phyloP scores from a whole-genome alignment of 2,888 invertebrate species.

The Eupeodes latifasciatus region DNA sequence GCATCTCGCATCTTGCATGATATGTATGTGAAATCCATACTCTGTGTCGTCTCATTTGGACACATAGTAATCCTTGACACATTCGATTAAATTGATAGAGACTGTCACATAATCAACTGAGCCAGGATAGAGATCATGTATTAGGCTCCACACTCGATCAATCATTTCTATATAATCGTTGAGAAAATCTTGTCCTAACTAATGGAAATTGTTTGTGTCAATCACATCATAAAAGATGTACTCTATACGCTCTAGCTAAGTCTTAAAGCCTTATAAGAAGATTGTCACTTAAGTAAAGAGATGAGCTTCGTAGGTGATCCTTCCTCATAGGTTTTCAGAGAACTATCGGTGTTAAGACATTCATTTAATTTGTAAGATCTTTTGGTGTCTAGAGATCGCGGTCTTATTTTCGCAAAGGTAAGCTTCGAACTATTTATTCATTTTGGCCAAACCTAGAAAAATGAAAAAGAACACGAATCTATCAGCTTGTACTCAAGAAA shows the following conservation, averaged over 20 bases:
- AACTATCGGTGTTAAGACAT: no score
- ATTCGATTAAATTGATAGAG: constrained; percentile 47
- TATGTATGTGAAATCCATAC: constrained; percentile 12
- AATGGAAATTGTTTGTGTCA: constrained; percentile 41
- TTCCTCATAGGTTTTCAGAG: no score
- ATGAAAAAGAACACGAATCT: not conserved
- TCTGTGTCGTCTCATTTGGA: constrained; percentile 31
- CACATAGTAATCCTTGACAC: constrained; percentile 36
- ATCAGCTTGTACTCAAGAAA: constrained; percentile 14
- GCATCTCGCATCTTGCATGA: no score
- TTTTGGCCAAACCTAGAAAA: not conserved
- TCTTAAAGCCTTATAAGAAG: not conserved
- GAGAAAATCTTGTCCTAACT: constrained; percentile 30
- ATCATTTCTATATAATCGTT: constrained; percentile 39
- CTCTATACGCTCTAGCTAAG: not conserved
- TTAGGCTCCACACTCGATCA: constrained; percentile 34
- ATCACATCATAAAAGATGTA: constrained; percentile 27
- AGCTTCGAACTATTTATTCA: not conserved
- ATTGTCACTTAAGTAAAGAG: constrained; percentile 9
- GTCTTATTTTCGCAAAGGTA: not conserved
- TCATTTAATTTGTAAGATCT: no score
- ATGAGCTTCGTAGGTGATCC: constrained; percentile 31
- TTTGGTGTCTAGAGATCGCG: no score
- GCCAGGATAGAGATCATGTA: constrained; percentile 44
- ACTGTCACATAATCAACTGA: constrained; percentile 50